phyloP scores from a whole-genome alignment of 2,888 invertebrate genomes.

The Cephus rjabovi region DNA sequence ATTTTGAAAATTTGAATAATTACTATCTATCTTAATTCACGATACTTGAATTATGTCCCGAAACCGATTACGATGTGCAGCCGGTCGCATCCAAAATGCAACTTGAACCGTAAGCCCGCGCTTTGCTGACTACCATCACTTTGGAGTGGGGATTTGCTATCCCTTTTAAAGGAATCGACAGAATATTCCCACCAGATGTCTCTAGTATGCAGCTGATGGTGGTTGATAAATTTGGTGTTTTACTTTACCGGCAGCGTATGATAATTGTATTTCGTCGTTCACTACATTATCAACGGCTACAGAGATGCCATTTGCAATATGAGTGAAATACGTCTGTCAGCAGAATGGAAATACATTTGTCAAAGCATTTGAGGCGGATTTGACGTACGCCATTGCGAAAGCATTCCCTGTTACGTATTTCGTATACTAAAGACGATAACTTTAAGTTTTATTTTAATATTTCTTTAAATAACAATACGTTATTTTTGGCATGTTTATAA shows the following conservation, averaged over 20 bases:
- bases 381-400: not conserved
- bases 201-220: not conserved
- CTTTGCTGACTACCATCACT: constrained; percentile 42
- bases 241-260: not conserved
- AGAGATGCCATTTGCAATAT: not conserved
- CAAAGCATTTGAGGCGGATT: not conserved
- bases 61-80: constrained; percentile 59
- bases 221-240: not conserved
- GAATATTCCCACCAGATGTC: constrained; percentile 14
- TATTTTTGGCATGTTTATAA: not conserved
- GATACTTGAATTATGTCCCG: constrained; percentile 28
- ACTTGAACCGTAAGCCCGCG: constrained; percentile 63
- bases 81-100: constrained; percentile 65
- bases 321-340: not conserved
- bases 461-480: not conserved
- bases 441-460: not conserved
- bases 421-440: not conserved
- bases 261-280: not conserved
- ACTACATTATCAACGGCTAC: not conserved
- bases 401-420: not conserved
- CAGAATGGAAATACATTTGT: not conserved
- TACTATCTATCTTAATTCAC: not conserved
- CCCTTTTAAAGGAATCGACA: not conserved
- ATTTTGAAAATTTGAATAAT: not conserved
- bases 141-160: constrained; percentile 8